Conservation (phyloP, 2,797 vertebrate genomes). For the Cynopterus sphinx region DNA sequence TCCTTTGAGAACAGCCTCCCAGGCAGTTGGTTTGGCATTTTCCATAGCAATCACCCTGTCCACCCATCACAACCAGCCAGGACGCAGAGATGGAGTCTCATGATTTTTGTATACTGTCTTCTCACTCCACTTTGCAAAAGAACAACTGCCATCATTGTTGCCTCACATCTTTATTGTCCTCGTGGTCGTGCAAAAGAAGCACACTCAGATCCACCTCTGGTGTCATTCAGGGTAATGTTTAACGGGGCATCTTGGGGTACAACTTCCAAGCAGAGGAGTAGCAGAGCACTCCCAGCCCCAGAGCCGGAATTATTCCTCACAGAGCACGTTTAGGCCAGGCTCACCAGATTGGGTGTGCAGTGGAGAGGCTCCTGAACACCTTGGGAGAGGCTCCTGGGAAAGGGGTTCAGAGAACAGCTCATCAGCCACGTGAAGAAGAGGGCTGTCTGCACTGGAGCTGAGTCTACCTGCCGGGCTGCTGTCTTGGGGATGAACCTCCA, state of each 20-base stretch:
- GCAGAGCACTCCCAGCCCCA: rapidly evolving
- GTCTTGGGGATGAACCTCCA: neutral
- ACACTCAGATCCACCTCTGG: rapidly evolving
- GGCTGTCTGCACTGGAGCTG: neutral
- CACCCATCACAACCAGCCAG: neutral
- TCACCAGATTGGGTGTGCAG: neutral
- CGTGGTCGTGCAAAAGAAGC: neutral
- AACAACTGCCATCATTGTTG: neutral
- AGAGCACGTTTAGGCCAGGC: neutral
- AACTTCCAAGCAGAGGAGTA: neutral
- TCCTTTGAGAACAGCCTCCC: neutral
- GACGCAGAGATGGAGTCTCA: too few relatives aligned
- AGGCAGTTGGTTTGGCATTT: neutral
- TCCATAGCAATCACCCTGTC: rapidly evolving
- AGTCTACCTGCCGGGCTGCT: neutral
- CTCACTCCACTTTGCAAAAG: neutral
- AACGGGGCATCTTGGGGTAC: neutral
- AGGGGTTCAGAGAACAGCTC: neutral
- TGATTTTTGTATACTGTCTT: neutral
- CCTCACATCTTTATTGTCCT: rapidly evolving
- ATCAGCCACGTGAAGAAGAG: neutral
- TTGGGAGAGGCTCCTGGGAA: neutral
- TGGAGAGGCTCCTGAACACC: neutral
- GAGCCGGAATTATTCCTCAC: neutral
- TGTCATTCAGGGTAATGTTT: too few relatives aligned